These are phyloP conservation scores for Dolichomitus sp. DNA, from an alignment of 2,888 invertebrate genomes.

Conservation along the genomic window DNA sequence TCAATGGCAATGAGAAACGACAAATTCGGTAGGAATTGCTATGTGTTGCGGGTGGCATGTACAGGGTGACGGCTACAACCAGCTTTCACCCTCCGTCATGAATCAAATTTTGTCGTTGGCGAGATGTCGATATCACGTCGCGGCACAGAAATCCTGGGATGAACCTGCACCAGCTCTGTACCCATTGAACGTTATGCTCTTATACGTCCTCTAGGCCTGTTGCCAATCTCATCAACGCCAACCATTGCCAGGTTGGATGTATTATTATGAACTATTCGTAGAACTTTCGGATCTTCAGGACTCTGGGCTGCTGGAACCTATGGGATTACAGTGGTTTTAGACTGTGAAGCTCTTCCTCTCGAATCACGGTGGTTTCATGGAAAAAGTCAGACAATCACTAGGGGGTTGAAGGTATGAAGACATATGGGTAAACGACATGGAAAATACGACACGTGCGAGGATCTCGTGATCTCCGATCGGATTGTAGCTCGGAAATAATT, in stretches of 20 bases:
- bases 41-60: constrained; percentile 17
- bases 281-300: background rate
- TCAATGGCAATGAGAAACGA: background rate
- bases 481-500: too few species aligned
- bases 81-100: constrained; percentile 54
- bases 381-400: background rate
- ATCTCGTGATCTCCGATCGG: too few species aligned
- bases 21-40: background rate
- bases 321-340: background rate
- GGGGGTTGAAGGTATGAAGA: background rate
- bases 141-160: constrained; percentile 44
- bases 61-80: background rate
- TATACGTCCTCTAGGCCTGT: constrained; percentile 10
- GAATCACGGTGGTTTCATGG: background rate
- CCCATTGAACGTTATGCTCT: constrained; percentile 13
- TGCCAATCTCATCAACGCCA: constrained; percentile 7
- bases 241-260: constrained; percentile 44
- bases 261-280: constrained; percentile 64
- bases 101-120: constrained; percentile 65
- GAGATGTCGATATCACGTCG: constrained; percentile 68
- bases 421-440: background rate
- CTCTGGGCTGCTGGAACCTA: background rate
- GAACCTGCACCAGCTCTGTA: constrained; percentile 12
- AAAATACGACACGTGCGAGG: background rate
- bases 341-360: background rate